A percentile compares a stretch with the other conserved stretches of the same genome.
These are phyloP conservation scores for Leptinotarsa rubiginosa DNA, from an alignment of 2,888 invertebrate species.

Conservation along the genomic window DNA sequence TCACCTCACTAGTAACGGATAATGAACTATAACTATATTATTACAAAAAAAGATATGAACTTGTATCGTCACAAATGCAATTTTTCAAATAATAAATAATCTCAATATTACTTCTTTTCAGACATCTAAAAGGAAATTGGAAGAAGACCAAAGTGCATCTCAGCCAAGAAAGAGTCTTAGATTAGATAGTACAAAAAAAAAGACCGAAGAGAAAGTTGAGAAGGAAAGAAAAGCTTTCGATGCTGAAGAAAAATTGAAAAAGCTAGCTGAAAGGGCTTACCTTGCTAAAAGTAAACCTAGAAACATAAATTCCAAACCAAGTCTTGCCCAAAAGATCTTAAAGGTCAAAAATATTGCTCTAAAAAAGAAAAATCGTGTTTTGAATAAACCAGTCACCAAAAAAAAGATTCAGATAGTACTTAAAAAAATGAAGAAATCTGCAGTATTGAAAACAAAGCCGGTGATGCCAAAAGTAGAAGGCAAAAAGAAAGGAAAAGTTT, in stretches of 20 bases:
- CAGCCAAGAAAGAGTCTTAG: slow-evolving; percentile 57
- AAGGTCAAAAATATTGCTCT: slow-evolving; percentile 64
- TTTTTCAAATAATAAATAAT: too few relatives aligned
- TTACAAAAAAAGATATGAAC: too few relatives aligned
- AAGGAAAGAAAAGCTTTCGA: slow-evolving; percentile 41
- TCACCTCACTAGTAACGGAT: too few relatives aligned
- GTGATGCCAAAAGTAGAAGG: slow-evolving; percentile 19
- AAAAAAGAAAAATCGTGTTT: slow-evolving; percentile 65
- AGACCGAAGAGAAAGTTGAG: slow-evolving; percentile 38
- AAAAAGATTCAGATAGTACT: slow-evolving; percentile 59
- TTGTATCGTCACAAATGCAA: too few relatives aligned
- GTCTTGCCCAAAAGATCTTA: slow-evolving; percentile 65
- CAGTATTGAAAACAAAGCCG: slow-evolving; percentile 17
- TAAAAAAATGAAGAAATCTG: slow-evolving; percentile 36
- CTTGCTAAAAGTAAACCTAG: slow-evolving; percentile 63
- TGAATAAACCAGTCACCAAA: slow-evolving; percentile 64
- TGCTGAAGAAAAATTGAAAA: slow-evolving; percentile 51
- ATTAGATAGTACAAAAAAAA: slow-evolving; percentile 54
- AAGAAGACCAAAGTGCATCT: slow-evolving; percentile 39
- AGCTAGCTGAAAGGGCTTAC: slow-evolving; percentile 50
- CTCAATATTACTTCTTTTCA: neutral
- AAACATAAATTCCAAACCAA: slow-evolving; percentile 63
- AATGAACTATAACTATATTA: too few relatives aligned
- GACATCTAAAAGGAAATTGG: slow-evolving; percentile 40
- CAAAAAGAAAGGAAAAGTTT: slow-evolving; percentile 20